phyloP scores from a whole-genome alignment of 1,140 invertebrate species.

The Chironomus tepperi region DNA sequence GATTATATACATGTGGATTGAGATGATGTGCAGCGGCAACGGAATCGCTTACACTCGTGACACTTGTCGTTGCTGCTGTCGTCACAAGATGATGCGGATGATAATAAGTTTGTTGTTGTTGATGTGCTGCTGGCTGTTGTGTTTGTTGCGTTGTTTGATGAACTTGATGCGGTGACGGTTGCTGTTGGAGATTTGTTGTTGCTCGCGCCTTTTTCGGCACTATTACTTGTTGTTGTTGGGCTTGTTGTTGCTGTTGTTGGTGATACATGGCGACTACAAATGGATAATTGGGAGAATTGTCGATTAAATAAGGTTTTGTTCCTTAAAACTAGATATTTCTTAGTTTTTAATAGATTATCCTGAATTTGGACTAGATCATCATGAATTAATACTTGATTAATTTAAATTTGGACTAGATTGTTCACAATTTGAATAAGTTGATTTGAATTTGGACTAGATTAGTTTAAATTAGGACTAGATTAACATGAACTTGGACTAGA shows the following conservation, averaged over 20 bases:
- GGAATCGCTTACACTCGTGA: not conserved
- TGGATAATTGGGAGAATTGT: no score
- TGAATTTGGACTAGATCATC: no score
- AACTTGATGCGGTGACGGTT: not conserved
- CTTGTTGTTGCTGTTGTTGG: constrained; percentile 17
- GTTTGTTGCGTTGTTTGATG: constrained; percentile 10
- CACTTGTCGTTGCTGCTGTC: not conserved
- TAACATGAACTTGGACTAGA: no score
- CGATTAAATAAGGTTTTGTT: not conserved
- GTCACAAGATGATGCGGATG: constrained; percentile 29
- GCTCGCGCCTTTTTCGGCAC: not conserved
- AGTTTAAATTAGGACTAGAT: no score
- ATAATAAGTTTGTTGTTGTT: constrained; percentile 46
- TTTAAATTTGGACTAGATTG: no score
- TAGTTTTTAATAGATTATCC: no score
- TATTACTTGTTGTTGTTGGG: constrained; percentile 11
- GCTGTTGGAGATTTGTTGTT: constrained; percentile 16
- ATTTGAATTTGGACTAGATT: no score
- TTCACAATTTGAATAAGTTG: no score
- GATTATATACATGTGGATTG: constrained; percentile 17
- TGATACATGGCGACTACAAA: not conserved
- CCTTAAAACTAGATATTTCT: not conserved
- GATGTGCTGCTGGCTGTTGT: constrained; percentile 34
- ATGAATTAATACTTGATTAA: no score
- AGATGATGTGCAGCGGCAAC: constrained; percentile 2